Conservation (phyloP, 2,113 vertebrate species). For the Semnornis frantzii region DNA sequence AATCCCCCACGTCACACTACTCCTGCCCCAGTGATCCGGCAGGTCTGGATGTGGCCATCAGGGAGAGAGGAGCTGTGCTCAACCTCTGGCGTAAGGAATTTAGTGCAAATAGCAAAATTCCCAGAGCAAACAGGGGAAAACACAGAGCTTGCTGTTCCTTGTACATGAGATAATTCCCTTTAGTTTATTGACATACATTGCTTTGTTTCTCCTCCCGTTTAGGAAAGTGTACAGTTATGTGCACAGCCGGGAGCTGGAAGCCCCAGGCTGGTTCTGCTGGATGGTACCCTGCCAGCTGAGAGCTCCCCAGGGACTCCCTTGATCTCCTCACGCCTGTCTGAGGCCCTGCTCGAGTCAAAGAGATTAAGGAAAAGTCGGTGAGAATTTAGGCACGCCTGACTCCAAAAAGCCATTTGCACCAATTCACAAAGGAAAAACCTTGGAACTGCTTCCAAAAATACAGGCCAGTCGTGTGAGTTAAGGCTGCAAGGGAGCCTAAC, state of each 20-base stretch:
- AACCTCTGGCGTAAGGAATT: background rate
- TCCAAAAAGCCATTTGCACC: conserved; percentile 29
- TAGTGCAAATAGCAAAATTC: background rate
- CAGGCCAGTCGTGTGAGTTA: conserved; percentile 30
- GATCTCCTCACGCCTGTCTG: conserved; percentile 39
- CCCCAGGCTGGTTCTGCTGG: background rate
- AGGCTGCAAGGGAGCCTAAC: conserved; percentile 43
- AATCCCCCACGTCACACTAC: background rate
- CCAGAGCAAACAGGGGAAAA: background rate
- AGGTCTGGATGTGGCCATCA: background rate
- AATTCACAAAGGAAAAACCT: conserved; percentile 56
- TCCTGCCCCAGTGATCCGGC: background rate
- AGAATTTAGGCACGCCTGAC: conserved; percentile 63
- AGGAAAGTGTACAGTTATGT: background rate
- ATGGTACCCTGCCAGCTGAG: background rate
- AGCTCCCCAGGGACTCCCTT: background rate
- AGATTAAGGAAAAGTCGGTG: conserved; percentile 57
- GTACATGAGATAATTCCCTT: background rate
- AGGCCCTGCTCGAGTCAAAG: conserved; percentile 2
- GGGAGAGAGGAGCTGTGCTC: background rate
- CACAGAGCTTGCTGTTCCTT: conserved; percentile 18
- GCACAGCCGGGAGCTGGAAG: background rate
- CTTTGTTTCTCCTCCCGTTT: background rate
- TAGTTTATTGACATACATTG: background rate
- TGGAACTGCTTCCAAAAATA: conserved; percentile 64